Base-by-base conservation (phyloP, 1,140 invertebrate species). In the Lucilia sericata region DNA sequence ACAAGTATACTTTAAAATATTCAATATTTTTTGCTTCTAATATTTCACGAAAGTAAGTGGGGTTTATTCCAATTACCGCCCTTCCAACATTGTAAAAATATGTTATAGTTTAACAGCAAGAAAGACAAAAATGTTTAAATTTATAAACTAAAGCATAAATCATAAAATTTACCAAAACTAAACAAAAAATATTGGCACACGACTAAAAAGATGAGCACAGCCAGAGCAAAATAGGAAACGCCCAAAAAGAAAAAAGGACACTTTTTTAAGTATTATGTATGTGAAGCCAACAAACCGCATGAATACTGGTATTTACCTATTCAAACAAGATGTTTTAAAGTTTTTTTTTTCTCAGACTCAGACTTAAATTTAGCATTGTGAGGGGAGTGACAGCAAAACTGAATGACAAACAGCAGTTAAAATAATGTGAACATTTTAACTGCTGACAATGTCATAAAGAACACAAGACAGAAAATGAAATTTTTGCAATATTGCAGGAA, bases 391-490 rank as follows among this genome's bases (percentile, higher is more conserved):
- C 19, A 70, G 60, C 19, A 19, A 70, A 10, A 70, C 9, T 17
- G 19, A 70, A 21, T 60, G 14, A 60, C 55, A n/a, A 60, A 60
- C 55, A n/a, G 55, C 65, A 70, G 65, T 25, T 70, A 21, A 60
- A 60, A 60, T 60, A 60, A 70, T 25, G 65, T n/a, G 65, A 70
- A n/a, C 21, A 70, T 12, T 70, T 70, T 70, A 70, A 70, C 65
- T 70, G 65, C 65, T 70, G 65, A 70, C 65, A 70, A 70, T 4
- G 65, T 70, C 19, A 70, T 70, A 70, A 70, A 70, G 19, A 10
- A 55, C 5, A 25, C 5, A 70, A 70, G n/a, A n/a, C n/a, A 70
- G 19, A 25, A 2, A 70, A 25, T 1, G n/a, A 19, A 70, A 70
- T 21, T 70, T 70, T 70, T 70, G 21, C 65, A 70, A 70, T 70